phyloP scores from a whole-genome alignment of 2,797 vertebrate species.

The Valencia hispanica region DNA sequence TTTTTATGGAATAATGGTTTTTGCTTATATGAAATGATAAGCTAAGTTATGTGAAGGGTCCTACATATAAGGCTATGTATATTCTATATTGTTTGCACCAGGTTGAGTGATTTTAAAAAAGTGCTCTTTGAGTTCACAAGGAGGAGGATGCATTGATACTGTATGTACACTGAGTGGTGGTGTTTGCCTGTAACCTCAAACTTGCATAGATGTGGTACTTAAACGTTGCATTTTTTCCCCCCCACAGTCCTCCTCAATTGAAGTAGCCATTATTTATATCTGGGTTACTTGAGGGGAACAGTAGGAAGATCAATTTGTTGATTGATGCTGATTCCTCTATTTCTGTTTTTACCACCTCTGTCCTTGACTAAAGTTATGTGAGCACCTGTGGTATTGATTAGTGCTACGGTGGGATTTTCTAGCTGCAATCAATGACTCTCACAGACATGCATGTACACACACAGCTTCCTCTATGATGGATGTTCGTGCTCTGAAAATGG shows the following conservation, averaged over 20 bases:
- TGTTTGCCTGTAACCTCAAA: constrained; percentile 21
- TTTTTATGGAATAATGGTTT: neutral
- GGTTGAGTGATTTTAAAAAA: neutral
- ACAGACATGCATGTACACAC: constrained; percentile 7
- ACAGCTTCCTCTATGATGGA: constrained; percentile 47
- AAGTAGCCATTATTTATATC: neutral
- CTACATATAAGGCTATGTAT: neutral
- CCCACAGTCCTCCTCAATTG: neutral
- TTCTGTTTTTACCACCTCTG: constrained; percentile 19
- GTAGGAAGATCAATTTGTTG: neutral
- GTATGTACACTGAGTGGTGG: constrained; percentile 22
- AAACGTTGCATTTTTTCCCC: neutral
- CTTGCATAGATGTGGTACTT: neutral
- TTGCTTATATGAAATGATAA: neutral
- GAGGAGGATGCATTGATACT: neutral
- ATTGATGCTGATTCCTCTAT: constrained; percentile 14
- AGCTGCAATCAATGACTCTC: constrained; percentile 39
- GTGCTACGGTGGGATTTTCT: constrained; percentile 37
- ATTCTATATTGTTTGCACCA: neutral
- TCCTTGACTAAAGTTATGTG: constrained; percentile 54
- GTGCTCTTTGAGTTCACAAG: neutral
- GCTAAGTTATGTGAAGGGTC: neutral
- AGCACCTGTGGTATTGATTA: constrained; percentile 59
- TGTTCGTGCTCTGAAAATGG: constrained; percentile 56
- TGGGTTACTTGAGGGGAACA: neutral